phyloP scores from a whole-genome alignment of 2,888 invertebrate species.

The Ferdinandea cuprea region DNA sequence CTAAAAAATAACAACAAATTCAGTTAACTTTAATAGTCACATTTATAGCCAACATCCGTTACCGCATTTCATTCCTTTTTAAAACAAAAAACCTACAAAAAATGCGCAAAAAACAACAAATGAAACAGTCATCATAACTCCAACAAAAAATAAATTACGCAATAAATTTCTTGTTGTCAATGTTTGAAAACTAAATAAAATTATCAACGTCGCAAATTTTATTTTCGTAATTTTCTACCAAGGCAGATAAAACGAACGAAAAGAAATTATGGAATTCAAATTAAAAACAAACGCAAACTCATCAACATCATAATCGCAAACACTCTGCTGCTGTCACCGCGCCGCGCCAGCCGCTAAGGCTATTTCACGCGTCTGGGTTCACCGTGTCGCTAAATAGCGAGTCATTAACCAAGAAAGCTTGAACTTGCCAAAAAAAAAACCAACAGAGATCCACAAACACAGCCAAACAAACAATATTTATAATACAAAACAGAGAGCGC shows the following conservation, averaged over 20 bases:
- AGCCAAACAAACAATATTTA: neutral
- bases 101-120: neutral
- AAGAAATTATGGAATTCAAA: constrained; percentile 12
- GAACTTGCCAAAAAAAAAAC: constrained; percentile 35
- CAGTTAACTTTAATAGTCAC: neutral
- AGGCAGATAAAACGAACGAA: constrained; percentile 19
- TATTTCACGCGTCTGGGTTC: constrained; percentile 13
- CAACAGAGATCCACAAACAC: constrained; percentile 7
- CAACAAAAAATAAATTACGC: constrained; percentile 22
- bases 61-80: neutral
- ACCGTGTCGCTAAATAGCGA: constrained; percentile 12
- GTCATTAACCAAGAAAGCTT: constrained; percentile 47
- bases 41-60: neutral
- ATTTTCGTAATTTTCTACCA: constrained; percentile 23
- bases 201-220: constrained; percentile 40
- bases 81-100: neutral
- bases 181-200: constrained; percentile 4
- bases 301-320: constrained; percentile 16
- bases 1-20: neutral
- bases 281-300: constrained; percentile 31
- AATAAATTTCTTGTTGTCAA: constrained; percentile 1
- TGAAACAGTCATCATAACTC: constrained; percentile 11
- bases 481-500: constrained; percentile 28
- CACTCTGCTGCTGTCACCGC: neutral
- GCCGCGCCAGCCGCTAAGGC: neutral